Percentiles rank a stretch among this genome's conserved stretches.
Evolutionary conservation across 2,797 vertebrate genomes (phyloP).

Genomic region (Platalea minor): DNA sequence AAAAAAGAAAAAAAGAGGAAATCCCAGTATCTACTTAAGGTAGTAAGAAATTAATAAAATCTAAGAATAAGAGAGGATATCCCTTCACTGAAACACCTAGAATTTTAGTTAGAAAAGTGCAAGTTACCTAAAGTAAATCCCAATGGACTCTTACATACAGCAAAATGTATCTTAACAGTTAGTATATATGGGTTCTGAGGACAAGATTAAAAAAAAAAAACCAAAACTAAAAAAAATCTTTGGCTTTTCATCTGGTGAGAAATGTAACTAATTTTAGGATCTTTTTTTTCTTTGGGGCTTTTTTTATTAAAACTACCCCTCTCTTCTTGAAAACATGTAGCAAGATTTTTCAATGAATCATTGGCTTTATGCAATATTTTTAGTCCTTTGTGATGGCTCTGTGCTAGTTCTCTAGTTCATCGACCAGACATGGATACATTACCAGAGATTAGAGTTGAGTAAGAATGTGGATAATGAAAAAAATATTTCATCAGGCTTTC

Average conservation of each 20-base stretch:
- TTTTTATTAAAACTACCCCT: not conserved
- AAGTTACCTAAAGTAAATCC: not conserved
- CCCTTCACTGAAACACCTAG: not conserved
- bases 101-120: not conserved
- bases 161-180: not conserved
- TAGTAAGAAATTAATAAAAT: not conserved
- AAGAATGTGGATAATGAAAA: not conserved
- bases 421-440: not conserved
- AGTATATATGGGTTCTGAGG: not conserved
- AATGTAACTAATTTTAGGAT: not conserved
- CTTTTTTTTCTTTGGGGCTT: not conserved
- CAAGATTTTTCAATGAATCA: not conserved
- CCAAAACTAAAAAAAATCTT: not conserved
- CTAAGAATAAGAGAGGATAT: not conserved
- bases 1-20: not conserved
- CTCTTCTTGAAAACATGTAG: not conserved
- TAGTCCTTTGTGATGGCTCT: not conserved
- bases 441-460: not conserved
- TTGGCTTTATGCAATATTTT: not conserved
- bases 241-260: not conserved
- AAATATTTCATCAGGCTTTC: not conserved
- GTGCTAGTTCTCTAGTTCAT: not conserved
- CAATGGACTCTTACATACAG: not conserved
- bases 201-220: not conserved
- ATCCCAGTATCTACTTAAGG: not conserved